Evolutionary conservation across 2,888 invertebrate species (phyloP).

Genomic region (Lasiommata megera): DNA sequence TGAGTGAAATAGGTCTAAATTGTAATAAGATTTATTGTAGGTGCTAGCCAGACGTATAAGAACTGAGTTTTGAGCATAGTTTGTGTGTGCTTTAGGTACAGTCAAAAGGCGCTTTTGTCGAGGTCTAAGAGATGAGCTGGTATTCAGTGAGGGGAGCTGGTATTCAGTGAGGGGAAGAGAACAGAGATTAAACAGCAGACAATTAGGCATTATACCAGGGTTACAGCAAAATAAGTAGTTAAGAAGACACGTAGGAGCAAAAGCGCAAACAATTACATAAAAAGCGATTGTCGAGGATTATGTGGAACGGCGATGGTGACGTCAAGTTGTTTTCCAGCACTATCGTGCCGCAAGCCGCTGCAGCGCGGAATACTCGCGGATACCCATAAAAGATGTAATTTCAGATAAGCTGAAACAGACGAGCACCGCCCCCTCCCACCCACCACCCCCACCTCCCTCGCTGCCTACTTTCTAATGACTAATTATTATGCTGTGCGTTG

Average conservation of each 20-base stretch:
- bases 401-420: slow-evolving; percentile 82
- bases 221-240: not conserved
- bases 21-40: no score
- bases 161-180: no score
- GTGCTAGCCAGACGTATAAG: no score
- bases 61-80: no score
- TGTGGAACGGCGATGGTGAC: slow-evolving; percentile 75
- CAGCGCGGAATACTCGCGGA: slow-evolving; percentile 81
- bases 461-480: slow-evolving; percentile 81
- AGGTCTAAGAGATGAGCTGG: no score
- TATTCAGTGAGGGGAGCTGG: no score
- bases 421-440: slow-evolving; percentile 68
- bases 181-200: not conserved
- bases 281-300: slow-evolving; percentile 76
- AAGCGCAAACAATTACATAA: slow-evolving; percentile 67
- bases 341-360: slow-evolving; percentile 78
- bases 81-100: no score
- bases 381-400: slow-evolving; percentile 82
- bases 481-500: slow-evolving; percentile 81
- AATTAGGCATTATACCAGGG: slow-evolving; percentile 3
- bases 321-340: slow-evolving; percentile 72
- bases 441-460: slow-evolving; percentile 44
- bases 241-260: slow-evolving; percentile 46
- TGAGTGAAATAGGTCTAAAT: no score
- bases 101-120: no score